These are phyloP conservation scores for Cebidichthys violaceus DNA, from an alignment of 2,113 vertebrate species.

Conservation along the genomic window DNA sequence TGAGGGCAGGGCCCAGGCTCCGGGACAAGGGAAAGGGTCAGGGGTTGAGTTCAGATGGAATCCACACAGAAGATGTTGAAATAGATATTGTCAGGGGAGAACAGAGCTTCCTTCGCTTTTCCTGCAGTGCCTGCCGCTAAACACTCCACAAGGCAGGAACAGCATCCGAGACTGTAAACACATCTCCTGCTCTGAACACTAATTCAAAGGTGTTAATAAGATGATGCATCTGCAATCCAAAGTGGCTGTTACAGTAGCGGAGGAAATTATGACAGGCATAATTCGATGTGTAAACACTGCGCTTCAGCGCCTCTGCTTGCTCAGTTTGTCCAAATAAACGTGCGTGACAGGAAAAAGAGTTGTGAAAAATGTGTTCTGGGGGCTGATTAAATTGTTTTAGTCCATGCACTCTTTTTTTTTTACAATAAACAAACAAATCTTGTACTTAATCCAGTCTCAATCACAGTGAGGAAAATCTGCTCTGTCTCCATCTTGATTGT, in stretches of 20 bases:
- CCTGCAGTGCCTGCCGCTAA: conserved; percentile 3
- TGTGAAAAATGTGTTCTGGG: neutral
- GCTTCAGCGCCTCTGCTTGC: conserved; percentile 3
- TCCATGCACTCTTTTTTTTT: conserved; percentile 9
- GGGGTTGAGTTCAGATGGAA: conserved; percentile 77
- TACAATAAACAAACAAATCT: conserved; percentile 18
- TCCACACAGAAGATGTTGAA: conserved; percentile 73
- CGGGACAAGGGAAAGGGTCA: conserved; percentile 73
- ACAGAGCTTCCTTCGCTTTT: conserved; percentile 41
- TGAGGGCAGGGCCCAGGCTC: conserved; percentile 60
- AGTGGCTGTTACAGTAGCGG: conserved; percentile 27
- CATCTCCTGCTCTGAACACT: neutral
- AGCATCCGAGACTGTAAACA: neutral
- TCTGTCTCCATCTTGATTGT: conserved; percentile 21
- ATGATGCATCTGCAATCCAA: conserved; percentile 17
- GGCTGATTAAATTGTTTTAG: conserved; percentile 7
- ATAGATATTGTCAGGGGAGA: conserved; percentile 68
- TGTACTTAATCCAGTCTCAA: conserved; percentile 1
- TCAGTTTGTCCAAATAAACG: conserved; percentile 16
- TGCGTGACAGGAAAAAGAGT: conserved; percentile 3
- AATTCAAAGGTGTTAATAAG: conserved; percentile 47
- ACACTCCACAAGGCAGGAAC: conserved; percentile 13
- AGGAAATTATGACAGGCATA: conserved; percentile 7
- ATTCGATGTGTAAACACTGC: conserved; percentile 42
- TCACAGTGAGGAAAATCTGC: conserved; percentile 4